Conservation (phyloP, 2,113 vertebrate species). For the Hystrix cristata region DNA sequence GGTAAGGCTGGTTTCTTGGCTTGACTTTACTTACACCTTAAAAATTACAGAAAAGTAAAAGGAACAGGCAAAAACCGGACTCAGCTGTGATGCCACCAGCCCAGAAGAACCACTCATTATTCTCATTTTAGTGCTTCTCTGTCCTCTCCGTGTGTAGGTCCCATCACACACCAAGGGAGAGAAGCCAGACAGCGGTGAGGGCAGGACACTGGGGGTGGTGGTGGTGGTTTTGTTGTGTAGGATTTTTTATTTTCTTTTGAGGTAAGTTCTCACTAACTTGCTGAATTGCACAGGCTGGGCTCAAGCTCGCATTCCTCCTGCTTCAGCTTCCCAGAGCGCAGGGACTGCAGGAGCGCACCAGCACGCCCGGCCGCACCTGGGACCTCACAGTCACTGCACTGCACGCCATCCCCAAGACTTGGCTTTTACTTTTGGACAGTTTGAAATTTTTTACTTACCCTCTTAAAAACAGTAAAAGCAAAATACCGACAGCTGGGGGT, state of each 20-base stretch:
- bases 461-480: neutral
- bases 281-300: neutral
- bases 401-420: neutral
- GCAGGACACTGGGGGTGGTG: neutral
- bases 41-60: conserved; percentile 18
- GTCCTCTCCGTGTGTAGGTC: accelerated
- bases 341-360: neutral
- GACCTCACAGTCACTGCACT: neutral
- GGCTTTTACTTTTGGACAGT: neutral
- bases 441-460: neutral
- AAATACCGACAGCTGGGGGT: neutral
- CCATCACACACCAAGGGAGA: accelerated
- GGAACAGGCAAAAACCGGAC: neutral
- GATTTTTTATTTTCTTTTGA: neutral
- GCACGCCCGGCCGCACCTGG: neutral
- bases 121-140: accelerated
- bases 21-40: neutral
- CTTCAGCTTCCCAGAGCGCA: neutral
- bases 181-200: neutral
- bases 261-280: neutral
- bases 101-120: accelerated
- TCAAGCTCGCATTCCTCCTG: neutral
- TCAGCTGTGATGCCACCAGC: too few relatives aligned
- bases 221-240: neutral
- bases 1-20: neutral